These are phyloP conservation scores for Eubasilissa splendida DNA, from an alignment of 2,888 invertebrate genomes.

Conservation along the genomic window DNA sequence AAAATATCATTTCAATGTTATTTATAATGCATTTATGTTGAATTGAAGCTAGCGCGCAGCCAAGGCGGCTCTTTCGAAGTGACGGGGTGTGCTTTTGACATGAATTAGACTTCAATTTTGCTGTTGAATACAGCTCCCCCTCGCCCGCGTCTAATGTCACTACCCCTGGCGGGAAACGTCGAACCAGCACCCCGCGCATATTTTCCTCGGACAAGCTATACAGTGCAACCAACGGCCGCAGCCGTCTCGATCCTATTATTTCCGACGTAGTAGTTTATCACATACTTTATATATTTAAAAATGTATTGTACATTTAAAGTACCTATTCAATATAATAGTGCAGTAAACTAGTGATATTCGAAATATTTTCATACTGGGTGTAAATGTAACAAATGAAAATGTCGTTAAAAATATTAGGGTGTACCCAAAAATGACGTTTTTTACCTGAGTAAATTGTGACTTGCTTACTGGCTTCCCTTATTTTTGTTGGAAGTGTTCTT, in stretches of 20 bases:
- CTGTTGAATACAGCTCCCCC: slow-evolving; percentile 43
- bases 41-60: not conserved
- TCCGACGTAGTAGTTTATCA: slow-evolving; percentile 37
- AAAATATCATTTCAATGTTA: too few relatives aligned
- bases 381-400: not conserved
- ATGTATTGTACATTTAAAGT: too few relatives aligned
- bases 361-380: too few relatives aligned
- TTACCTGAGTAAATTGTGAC: too few relatives aligned
- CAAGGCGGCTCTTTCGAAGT: slow-evolving; percentile 39
- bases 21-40: not conserved
- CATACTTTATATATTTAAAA: not conserved
- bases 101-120: slow-evolving; percentile 59
- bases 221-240: slow-evolving; percentile 29
- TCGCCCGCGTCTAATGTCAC: slow-evolving; percentile 32
- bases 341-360: too few relatives aligned
- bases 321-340: too few relatives aligned
- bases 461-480: too few relatives aligned
- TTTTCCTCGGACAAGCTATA: slow-evolving; percentile 25
- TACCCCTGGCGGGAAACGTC: slow-evolving; percentile 16
- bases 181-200: slow-evolving; percentile 23
- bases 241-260: slow-evolving; percentile 43
- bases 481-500: too few relatives aligned
- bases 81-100: slow-evolving; percentile 57
- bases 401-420: too few relatives aligned
- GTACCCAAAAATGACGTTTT: too few relatives aligned